phyloP scores from a whole-genome alignment of 2,113 vertebrate species.

The Chionis minor region DNA sequence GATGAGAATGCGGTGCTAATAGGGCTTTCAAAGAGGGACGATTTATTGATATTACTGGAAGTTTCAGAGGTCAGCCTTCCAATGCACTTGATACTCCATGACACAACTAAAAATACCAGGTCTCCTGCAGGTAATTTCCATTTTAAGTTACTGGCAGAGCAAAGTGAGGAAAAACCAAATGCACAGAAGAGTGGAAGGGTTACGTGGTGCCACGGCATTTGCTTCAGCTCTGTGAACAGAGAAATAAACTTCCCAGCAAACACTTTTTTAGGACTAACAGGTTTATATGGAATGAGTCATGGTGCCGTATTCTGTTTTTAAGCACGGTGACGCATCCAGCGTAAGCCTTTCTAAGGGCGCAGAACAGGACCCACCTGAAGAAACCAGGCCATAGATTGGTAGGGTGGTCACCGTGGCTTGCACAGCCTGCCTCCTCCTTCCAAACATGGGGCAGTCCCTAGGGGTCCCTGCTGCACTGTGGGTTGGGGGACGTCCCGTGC shows the following conservation, averaged over 20 bases:
- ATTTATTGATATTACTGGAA: background rate
- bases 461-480: background rate
- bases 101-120: background rate
- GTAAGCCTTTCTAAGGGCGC: background rate
- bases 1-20: background rate
- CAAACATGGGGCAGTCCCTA: too few relatives aligned
- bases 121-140: conserved; percentile 22
- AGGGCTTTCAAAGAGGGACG: background rate
- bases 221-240: background rate
- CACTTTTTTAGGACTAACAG: background rate
- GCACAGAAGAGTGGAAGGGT: background rate
- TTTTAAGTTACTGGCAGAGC: background rate
- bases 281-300: background rate
- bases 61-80: background rate
- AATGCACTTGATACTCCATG: background rate
- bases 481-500: rapidly evolving
- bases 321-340: background rate
- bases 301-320: background rate
- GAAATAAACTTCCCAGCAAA: background rate
- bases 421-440: background rate
- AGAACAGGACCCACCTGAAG: background rate
- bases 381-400: background rate
- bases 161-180: background rate
- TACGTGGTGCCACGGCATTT: background rate
- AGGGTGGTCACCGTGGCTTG: background rate